Evolutionary conservation across 2,888 invertebrate species (phyloP).

Genomic region (Platerodrilus igneus): DNA sequence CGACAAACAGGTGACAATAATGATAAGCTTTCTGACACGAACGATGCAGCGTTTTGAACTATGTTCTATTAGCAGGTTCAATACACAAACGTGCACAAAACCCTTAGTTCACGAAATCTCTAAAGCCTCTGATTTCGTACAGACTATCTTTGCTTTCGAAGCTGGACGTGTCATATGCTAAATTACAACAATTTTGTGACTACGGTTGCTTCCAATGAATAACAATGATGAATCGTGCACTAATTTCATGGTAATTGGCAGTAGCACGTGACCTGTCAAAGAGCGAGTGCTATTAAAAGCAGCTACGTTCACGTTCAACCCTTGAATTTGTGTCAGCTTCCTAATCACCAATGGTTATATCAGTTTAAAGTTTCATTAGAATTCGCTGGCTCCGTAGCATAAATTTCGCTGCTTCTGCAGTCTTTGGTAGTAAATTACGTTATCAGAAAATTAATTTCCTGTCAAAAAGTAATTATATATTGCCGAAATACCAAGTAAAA

Average conservation of each 20-base stretch:
- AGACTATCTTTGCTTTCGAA: too few relatives aligned
- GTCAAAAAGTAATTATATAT: too few relatives aligned
- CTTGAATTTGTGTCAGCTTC: conserved; percentile 18
- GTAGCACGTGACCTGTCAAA: conserved; percentile 19
- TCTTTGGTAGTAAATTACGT: too few relatives aligned
- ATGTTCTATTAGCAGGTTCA: too few relatives aligned
- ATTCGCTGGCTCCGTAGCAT: conserved; percentile 13
- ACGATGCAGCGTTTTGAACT: too few relatives aligned
- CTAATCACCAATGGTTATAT: conserved; percentile 16
- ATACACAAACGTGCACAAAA: too few relatives aligned
- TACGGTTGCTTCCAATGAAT: conserved; percentile 15
- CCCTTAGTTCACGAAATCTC: too few relatives aligned
- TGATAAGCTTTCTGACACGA: too few relatives aligned
- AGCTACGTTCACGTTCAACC: conserved; percentile 17
- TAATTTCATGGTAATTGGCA: conserved; percentile 18
- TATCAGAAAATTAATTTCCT: too few relatives aligned
- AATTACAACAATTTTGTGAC: conserved; percentile 15
- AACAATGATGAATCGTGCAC: conserved; percentile 16
- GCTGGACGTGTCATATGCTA: conserved; percentile 13
- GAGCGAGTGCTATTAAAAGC: conserved; percentile 17
- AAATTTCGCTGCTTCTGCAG: conserved; percentile 10
- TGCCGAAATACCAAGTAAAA: too few relatives aligned
- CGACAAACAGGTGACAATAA: too few relatives aligned
- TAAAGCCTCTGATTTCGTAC: too few relatives aligned
- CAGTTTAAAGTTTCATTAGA: conserved; percentile 18